Evolutionary conservation across 2,797 vertebrate species (phyloP), one percentile per base, ranked within the genome.

Genomic region (Lacerta viridis): DNA sequence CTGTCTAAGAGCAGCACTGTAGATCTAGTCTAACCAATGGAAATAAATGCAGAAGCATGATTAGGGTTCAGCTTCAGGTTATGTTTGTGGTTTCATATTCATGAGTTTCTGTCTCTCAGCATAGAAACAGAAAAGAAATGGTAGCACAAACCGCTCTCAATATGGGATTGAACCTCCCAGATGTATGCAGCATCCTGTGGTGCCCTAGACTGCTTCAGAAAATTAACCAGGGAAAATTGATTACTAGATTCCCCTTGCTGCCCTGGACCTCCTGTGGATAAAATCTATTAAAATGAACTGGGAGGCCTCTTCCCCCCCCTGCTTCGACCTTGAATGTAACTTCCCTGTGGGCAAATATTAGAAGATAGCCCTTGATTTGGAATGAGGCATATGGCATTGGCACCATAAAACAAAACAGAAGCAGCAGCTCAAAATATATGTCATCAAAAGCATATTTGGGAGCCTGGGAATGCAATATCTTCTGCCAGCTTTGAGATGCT

Each of bases 261-360:
- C 90, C 33, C 61, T 91, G 88, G 82, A 50, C 89, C 27, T 93
- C 89, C 89, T 87, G 71, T 84, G 84, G 64, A 18, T 87, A 88
- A 80, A 64, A 89, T 86, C 81, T 85, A 90, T 55, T 50, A 91
- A 85, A 92, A 91, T n/a, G 39, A 87, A n/a, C 33, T 8, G 18
- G 1, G 80, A 59, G n/a, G 36, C 81, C 90, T 92, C 76, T 66
- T 69, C 90, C 80, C 84, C 0, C 50, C 50, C 0, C 79, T 94
- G 61, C 91, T 79, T 92, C 86, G 88, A 83, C 27, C 39, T 71
- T 84, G 59, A 72, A 76, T 92, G 83, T 79, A 55, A 77, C 74
- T 91, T 75, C n/a, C 50, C 76, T 0, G 0, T 18, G 74, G 74
- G 23, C 87, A 74, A 80, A 89, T 90, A 15, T 59, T 87, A 46